phyloP scores from a whole-genome alignment of 2,888 invertebrate species.

The Rhingia campestris region DNA sequence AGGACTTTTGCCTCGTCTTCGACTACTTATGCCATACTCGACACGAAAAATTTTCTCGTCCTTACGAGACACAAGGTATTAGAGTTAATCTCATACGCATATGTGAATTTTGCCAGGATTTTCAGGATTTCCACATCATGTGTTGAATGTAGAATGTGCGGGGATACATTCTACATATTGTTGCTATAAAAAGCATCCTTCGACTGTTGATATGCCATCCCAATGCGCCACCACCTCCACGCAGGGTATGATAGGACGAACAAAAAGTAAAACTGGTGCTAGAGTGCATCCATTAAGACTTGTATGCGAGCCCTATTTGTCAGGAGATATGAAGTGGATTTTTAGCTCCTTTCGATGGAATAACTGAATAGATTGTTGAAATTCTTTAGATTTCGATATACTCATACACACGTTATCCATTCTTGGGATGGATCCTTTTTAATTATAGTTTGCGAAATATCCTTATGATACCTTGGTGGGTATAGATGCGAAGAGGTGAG shows the following conservation, averaged over 20 bases:
- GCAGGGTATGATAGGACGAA: neutral
- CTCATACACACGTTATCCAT: neutral
- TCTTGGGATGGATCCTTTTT: slow-evolving; percentile 24
- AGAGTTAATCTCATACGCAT: slow-evolving; percentile 74
- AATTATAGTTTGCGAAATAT: slow-evolving; percentile 14
- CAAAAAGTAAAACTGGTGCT: slow-evolving; percentile 38
- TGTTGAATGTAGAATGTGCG: slow-evolving; percentile 59
- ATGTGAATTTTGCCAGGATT: slow-evolving; percentile 74
- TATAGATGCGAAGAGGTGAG: slow-evolving; percentile 11
- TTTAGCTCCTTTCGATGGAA: slow-evolving; percentile 28
- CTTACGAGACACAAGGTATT: slow-evolving; percentile 51
- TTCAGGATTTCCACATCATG: slow-evolving; percentile 73
- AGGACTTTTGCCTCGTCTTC: slow-evolving; percentile 68
- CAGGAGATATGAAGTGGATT: slow-evolving; percentile 46
- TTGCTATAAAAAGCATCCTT: slow-evolving; percentile 49
- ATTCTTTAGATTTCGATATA: slow-evolving; percentile 57
- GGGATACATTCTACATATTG: slow-evolving; percentile 56
- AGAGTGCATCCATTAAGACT: slow-evolving; percentile 48
- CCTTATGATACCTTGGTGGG: too few relatives aligned
- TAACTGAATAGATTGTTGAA: slow-evolving; percentile 57
- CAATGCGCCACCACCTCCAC: slow-evolving; percentile 25
- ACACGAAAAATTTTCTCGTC: slow-evolving; percentile 46
- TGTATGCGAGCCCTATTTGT: slow-evolving; percentile 23
- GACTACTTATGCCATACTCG: slow-evolving; percentile 45
- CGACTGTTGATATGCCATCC: slow-evolving; percentile 37